Conservation (phyloP, 2,797 vertebrate genomes). For the Carapus acus region DNA sequence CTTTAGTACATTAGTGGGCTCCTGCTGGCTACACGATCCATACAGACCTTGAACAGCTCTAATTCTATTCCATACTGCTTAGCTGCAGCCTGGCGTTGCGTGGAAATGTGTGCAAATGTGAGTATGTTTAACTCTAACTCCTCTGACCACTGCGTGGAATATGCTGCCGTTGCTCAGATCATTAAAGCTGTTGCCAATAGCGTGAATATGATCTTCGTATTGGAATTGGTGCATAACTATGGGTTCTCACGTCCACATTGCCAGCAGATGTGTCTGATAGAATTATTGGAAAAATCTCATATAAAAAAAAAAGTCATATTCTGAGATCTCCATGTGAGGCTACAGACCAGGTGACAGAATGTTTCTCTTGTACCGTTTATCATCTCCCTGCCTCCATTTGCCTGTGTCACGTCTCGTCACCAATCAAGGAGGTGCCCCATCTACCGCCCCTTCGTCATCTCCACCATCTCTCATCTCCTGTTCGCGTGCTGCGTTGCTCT, state of each 20-base stretch:
- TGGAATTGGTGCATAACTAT: slow-evolving; percentile 4
- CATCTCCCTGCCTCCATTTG: neutral
- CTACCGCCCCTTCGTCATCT: slow-evolving; percentile 22
- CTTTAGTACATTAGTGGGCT: slow-evolving; percentile 54
- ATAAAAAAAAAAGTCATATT: no score
- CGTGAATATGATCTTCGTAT: slow-evolving; percentile 17
- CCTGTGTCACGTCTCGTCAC: slow-evolving; percentile 21
- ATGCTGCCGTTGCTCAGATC: slow-evolving; percentile 28
- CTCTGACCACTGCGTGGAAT: slow-evolving; percentile 48
- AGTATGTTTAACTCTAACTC: slow-evolving; percentile 50
- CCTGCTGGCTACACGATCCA: slow-evolving; percentile 49
- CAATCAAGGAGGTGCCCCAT: slow-evolving; percentile 10
- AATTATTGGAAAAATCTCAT: no score
- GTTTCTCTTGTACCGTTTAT: neutral
- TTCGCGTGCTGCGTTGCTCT: slow-evolving; percentile 21
- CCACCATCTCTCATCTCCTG: slow-evolving; percentile 23
- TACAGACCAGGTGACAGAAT: no score
- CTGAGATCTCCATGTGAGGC: no score
- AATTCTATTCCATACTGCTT: slow-evolving; percentile 65
- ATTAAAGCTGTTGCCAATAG: slow-evolving; percentile 31
- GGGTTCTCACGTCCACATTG: neutral
- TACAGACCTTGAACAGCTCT: slow-evolving; percentile 57
- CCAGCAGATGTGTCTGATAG: no score
- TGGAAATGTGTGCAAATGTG: slow-evolving; percentile 41
- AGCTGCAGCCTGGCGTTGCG: slow-evolving; percentile 26